Evolutionary conservation across 2,888 invertebrate genomes (phyloP).

Genomic region (Pteria penguin): DNA sequence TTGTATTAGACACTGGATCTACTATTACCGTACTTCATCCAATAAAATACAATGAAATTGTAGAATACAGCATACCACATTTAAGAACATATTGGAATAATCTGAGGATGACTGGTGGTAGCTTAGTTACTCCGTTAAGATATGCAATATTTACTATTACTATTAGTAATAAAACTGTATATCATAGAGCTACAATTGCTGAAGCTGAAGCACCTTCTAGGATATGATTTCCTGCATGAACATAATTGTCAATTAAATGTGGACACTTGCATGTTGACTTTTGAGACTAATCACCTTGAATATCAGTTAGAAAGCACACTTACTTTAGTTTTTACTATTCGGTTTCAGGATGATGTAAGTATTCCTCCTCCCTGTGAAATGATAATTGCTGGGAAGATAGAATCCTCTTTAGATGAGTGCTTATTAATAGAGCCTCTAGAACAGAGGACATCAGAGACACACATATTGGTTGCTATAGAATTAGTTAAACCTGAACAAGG

Average conservation of each 20-base stretch:
- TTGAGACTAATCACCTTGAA: too few relatives aligned
- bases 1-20: constrained; percentile 27
- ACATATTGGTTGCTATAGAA: too few relatives aligned
- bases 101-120: constrained; percentile 9
- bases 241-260: not conserved
- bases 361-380: too few relatives aligned
- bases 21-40: constrained; percentile 10
- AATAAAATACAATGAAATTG: constrained; percentile 1
- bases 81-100: not conserved
- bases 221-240: constrained; percentile 11
- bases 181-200: not conserved
- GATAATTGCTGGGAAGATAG: too few relatives aligned
- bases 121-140: not conserved
- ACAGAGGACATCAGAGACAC: too few relatives aligned
- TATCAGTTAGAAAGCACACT: too few relatives aligned
- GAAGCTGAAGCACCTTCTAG: constrained; percentile 12
- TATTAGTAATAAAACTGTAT: not conserved
- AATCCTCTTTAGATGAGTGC: too few relatives aligned
- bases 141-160: not conserved
- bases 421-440: too few relatives aligned
- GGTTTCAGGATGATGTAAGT: too few relatives aligned
- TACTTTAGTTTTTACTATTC: too few relatives aligned
- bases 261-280: too few relatives aligned
- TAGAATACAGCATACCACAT: not conserved
- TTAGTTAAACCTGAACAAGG: too few relatives aligned